Conservation (phyloP, 2,888 invertebrate genomes). For the Halictus ligatus region DNA sequence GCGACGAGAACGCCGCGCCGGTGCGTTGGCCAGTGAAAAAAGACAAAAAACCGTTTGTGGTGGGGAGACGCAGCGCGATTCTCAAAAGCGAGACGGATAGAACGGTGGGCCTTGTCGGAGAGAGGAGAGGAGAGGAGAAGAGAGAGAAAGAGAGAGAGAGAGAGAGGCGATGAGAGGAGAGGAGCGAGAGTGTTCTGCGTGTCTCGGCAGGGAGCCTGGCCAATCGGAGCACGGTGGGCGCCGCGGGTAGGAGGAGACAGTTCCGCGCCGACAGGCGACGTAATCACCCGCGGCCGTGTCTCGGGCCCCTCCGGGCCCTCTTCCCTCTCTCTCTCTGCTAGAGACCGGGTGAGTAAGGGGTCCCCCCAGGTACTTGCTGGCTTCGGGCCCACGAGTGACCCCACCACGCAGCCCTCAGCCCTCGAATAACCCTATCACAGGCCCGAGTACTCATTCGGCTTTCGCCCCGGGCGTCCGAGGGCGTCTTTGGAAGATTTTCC, state of each 20-base stretch:
- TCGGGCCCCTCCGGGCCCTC: conserved; percentile 72
- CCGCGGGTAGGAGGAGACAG: conserved; percentile 83
- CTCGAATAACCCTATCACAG: not conserved
- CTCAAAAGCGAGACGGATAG: conserved; percentile 47
- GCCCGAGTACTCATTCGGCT: too few species aligned
- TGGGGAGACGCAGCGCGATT: conserved; percentile 2
- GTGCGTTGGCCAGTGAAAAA: conserved; percentile 24
- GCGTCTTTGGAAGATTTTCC: not conserved
- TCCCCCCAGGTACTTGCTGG: conserved; percentile 48
- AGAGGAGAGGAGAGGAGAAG: conserved; percentile 44
- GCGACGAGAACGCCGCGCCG: conserved; percentile 8
- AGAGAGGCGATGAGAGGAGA: conserved; percentile 48
- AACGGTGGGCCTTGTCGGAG: conserved; percentile 30
- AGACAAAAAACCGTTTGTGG: conserved; percentile 4
- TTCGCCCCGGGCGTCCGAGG: not conserved
- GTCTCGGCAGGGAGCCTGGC: conserved; percentile 74
- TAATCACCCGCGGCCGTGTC: conserved; percentile 82
- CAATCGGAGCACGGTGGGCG: conserved; percentile 81
- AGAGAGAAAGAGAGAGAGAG: conserved; percentile 53
- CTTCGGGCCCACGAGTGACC: conserved; percentile 35
- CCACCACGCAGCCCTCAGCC: conserved; percentile 34
- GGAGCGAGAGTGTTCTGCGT: conserved; percentile 57
- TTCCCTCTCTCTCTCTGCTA: conserved; percentile 57
- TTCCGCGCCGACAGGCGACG: conserved; percentile 83
- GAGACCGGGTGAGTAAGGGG: conserved; percentile 37